phyloP scores from a whole-genome alignment of 2,888 invertebrate genomes.

The Agrilus cyanescens region DNA sequence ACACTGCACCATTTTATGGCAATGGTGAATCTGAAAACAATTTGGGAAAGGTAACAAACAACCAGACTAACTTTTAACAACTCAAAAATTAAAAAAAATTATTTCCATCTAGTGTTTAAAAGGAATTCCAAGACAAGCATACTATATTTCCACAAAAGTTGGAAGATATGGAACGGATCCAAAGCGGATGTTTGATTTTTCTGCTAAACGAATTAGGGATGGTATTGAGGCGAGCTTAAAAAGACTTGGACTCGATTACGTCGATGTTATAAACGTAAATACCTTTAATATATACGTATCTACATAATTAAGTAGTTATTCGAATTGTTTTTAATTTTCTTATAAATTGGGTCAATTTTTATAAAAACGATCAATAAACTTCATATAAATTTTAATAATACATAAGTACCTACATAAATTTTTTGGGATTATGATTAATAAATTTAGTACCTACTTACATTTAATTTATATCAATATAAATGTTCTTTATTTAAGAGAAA shows the following conservation, averaged over 20 bases:
- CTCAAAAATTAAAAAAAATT: neutral
- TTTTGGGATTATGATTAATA: too few species aligned
- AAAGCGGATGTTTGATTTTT: constrained; percentile 77
- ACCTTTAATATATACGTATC: constrained; percentile 2
- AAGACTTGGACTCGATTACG: constrained; percentile 63
- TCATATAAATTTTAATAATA: too few species aligned
- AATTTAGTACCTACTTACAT: too few species aligned
- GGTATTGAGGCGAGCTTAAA: constrained; percentile 67
- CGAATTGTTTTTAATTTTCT: neutral
- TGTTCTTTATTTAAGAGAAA: too few species aligned
- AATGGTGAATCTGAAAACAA: constrained; percentile 73
- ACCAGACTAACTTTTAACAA: neutral
- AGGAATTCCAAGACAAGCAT: constrained; percentile 67
- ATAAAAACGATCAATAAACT: neutral
- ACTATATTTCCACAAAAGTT: constrained; percentile 85
- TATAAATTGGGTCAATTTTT: neutral
- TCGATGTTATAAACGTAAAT: constrained; percentile 78
- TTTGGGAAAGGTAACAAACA: constrained; percentile 57
- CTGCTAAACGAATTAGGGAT: constrained; percentile 56
- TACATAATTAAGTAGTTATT: neutral
- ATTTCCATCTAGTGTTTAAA: constrained; percentile 13
- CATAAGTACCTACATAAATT: too few species aligned
- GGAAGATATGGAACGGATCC: constrained; percentile 67
- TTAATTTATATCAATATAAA: too few species aligned
- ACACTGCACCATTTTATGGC: constrained; percentile 90